These are phyloP conservation scores for Sarcophaga caerulescens DNA, from an alignment of 2,888 invertebrate genomes.

Conservation along the genomic window DNA sequence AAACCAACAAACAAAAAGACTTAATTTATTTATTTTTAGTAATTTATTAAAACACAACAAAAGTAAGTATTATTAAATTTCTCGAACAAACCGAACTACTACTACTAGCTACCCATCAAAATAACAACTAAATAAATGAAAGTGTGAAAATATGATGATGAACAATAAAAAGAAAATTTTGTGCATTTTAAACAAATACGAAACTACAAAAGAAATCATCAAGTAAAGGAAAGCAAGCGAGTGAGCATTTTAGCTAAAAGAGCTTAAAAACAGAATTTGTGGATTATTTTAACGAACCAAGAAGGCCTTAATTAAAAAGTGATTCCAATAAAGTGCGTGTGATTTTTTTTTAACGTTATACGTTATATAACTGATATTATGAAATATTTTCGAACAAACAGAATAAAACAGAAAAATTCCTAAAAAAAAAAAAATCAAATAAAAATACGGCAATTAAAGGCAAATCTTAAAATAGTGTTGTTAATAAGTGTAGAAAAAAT, in stretches of 20 bases:
- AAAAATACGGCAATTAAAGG: not conserved
- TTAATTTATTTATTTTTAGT: constrained; percentile 80
- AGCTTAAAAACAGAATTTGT: constrained; percentile 25
- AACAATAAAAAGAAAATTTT: constrained; percentile 39
- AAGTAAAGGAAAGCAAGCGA: constrained; percentile 34
- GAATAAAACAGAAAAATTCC: too few species aligned
- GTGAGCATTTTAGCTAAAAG: constrained; percentile 20
- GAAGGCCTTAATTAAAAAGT: not conserved
- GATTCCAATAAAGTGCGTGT: not conserved
- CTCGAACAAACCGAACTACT: constrained; percentile 7
- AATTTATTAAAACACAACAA: constrained; percentile 73
- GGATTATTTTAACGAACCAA: constrained; percentile 36
- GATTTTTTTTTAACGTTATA: too few species aligned
- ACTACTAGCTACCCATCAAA: not conserved
- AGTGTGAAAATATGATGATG: not conserved
- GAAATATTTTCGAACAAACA: too few species aligned
- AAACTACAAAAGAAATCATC: constrained; percentile 27
- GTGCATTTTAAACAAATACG: constrained; percentile 19
- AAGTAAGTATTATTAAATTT: constrained; percentile 68
- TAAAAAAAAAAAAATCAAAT: not conserved
- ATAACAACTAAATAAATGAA: too few species aligned
- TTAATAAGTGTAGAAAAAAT: not conserved
- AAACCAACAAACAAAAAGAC: constrained; percentile 75
- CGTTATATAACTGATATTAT: too few species aligned
- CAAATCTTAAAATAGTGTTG: not conserved